phyloP scores from a whole-genome alignment of 2,888 invertebrate genomes.

The Pocota personata region DNA sequence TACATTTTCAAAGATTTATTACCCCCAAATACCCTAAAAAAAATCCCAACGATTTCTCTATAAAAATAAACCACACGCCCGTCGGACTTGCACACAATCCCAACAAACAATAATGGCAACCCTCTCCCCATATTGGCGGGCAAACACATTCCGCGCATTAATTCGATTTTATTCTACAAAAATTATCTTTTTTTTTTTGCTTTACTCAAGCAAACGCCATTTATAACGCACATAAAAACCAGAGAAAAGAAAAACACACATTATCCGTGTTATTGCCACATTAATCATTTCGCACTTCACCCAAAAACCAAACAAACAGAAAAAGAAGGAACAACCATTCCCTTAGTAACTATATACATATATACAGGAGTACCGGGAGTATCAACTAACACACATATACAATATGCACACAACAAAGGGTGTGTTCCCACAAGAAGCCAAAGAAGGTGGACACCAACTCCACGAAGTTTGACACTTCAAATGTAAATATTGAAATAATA shows the following conservation, averaged over 20 bases:
- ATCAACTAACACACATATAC: slow-evolving; percentile 7
- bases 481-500: slow-evolving; percentile 70
- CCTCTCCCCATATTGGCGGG: slow-evolving; percentile 75
- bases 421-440: slow-evolving; percentile 68
- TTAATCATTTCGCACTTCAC: slow-evolving; percentile 73
- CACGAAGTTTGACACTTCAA: slow-evolving; percentile 67
- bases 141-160: slow-evolving; percentile 71
- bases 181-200: slow-evolving; percentile 24
- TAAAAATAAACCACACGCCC: slow-evolving; percentile 14
- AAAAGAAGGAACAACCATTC: slow-evolving; percentile 16
- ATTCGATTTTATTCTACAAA: slow-evolving; percentile 64
- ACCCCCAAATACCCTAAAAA: slow-evolving; percentile 4
- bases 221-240: slow-evolving; percentile 54
- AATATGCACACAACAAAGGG: slow-evolving; percentile 41
- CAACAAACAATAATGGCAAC: slow-evolving; percentile 72
- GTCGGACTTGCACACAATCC: slow-evolving; percentile 27
- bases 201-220: slow-evolving; percentile 63
- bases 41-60: neutral
- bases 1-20: slow-evolving; percentile 63
- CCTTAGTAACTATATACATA: slow-evolving; percentile 20
- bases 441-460: slow-evolving; percentile 69
- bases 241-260: slow-evolving; percentile 72
- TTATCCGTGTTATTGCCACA: slow-evolving; percentile 74
- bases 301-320: slow-evolving; percentile 64
- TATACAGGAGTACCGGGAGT: neutral